Evolutionary conservation across 2,113 vertebrate species (phyloP).

Genomic region (Phalacrocorax carbo): DNA sequence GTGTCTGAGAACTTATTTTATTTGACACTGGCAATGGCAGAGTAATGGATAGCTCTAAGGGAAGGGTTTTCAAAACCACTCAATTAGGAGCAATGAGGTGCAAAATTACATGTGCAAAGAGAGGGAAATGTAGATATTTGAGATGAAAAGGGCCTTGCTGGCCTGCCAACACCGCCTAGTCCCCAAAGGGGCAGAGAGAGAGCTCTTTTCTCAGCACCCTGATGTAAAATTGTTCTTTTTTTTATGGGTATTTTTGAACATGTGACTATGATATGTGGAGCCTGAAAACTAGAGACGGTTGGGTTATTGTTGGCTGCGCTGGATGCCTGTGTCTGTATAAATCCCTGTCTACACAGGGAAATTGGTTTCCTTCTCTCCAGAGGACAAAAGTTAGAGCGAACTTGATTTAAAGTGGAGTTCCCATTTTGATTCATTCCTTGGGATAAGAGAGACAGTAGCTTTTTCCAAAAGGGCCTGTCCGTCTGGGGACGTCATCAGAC

Average conservation of each 20-base stretch:
- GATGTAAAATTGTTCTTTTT: background rate
- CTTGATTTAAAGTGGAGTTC: background rate
- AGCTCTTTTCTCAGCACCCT: background rate
- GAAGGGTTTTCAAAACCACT: constrained; percentile 37
- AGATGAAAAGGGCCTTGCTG: background rate
- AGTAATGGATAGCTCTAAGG: background rate
- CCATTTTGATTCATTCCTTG: background rate
- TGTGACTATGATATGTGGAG: background rate
- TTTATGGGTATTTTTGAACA: background rate
- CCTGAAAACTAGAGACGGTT: background rate
- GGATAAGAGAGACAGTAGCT: background rate
- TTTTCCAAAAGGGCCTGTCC: background rate
- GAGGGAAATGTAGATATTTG: background rate
- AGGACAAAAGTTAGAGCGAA: background rate
- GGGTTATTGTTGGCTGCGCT: background rate
- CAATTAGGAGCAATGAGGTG: constrained; percentile 61
- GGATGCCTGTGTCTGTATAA: background rate
- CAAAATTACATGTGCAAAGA: constrained; percentile 52
- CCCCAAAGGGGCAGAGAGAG: background rate
- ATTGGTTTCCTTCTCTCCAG: background rate
- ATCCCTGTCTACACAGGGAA: background rate
- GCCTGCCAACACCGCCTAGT: background rate
- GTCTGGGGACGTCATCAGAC: background rate
- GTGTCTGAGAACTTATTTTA: constrained; percentile 22
- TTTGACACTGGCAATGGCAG: background rate